A percentile compares a stretch with the other conserved stretches of the same genome.
Conservation (phyloP, 2,113 vertebrate species). For the Microcebus griseorufus region DNA sequence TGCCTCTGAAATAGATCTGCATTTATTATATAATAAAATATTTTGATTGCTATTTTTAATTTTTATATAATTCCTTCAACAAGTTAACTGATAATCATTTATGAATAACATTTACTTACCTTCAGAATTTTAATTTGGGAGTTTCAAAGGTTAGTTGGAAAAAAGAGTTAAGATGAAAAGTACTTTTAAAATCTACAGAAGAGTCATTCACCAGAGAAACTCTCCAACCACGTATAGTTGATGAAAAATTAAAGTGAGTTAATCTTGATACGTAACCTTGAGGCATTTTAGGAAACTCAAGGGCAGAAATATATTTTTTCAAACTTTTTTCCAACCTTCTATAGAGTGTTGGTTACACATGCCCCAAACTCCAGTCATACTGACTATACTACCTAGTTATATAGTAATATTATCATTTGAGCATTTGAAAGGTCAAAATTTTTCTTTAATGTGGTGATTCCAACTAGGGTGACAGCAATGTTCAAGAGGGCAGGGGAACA, state of each 20-base stretch:
- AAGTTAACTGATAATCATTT: not conserved
- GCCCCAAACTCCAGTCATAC: not conserved
- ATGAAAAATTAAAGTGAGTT: not conserved
- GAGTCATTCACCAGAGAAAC: not conserved
- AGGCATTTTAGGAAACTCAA: not conserved
- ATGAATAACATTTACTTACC: not conserved
- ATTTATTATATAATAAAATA: constrained; percentile 28
- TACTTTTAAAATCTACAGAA: not conserved
- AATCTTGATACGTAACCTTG: not conserved
- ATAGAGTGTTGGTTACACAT: not conserved
- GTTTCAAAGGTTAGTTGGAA: constrained; percentile 3
- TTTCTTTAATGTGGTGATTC: not conserved
- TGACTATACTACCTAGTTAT: not conserved
- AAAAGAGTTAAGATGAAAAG: constrained; percentile 20
- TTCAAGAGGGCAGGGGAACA: not conserved
- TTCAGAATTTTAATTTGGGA: constrained; percentile 4
- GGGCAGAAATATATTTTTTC: not conserved
- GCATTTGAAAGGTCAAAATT: not conserved
- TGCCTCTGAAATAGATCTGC: constrained; percentile 38
- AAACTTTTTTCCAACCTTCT: not conserved
- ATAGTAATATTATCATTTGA: not conserved
- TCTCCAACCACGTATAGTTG: not conserved
- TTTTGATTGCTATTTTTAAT: not conserved
- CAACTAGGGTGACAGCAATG: not conserved
- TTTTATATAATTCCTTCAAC: not conserved